phyloP scores from a whole-genome alignment of 2,113 vertebrate species.

The Syngnathus typhle region DNA sequence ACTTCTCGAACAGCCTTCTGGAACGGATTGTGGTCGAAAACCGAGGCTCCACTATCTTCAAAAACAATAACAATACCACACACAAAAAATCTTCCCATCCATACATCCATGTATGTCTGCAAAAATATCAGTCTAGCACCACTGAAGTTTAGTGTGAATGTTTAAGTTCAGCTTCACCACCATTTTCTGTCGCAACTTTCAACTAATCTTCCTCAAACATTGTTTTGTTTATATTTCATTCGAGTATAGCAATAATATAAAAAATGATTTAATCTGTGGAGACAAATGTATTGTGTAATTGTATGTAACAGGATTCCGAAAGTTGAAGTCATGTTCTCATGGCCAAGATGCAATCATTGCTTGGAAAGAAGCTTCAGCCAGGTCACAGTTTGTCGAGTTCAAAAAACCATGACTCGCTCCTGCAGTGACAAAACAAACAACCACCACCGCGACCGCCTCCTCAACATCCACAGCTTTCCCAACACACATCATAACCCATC shows the following conservation, averaged over 20 bases:
- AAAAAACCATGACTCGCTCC: slow-evolving; percentile 83
- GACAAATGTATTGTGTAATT: neutral
- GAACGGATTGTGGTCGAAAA: no score
- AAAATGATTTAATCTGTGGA: neutral
- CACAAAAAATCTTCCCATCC: no score
- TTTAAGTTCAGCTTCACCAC: no score
- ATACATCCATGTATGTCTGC: no score
- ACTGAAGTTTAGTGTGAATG: no score
- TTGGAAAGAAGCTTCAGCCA: slow-evolving; percentile 59
- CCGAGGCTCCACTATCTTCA: no score
- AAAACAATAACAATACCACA: no score
- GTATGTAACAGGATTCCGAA: slow-evolving; percentile 65
- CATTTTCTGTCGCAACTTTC: no score
- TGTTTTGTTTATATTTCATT: neutral
- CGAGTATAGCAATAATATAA: neutral
- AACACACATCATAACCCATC: slow-evolving; percentile 42
- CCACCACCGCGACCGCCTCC: slow-evolving; percentile 32
- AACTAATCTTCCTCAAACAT: no score
- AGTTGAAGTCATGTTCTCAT: slow-evolving; percentile 71
- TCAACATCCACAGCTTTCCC: slow-evolving; percentile 34
- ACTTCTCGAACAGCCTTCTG: no score
- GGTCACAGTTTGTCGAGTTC: slow-evolving; percentile 52
- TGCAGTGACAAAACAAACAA: slow-evolving; percentile 82
- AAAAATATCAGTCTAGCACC: no score
- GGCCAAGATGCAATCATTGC: slow-evolving; percentile 73